A percentile compares a stretch with the other conserved stretches of the same genome.
Conservation (phyloP, 2,113 vertebrate genomes). For the Ciconia maguari region DNA sequence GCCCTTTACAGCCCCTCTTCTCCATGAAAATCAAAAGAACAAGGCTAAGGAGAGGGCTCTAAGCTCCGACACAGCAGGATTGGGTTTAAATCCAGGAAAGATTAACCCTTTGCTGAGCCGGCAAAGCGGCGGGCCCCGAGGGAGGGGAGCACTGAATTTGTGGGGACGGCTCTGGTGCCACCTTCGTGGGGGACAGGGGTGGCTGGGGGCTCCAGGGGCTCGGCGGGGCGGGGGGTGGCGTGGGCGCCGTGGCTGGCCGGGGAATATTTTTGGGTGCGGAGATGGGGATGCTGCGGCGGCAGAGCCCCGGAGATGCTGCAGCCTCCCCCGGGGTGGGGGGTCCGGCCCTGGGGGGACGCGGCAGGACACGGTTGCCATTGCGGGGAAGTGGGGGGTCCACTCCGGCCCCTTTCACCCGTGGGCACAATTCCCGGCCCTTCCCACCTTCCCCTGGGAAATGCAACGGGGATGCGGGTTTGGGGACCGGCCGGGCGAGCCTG, state of each 20-base stretch:
- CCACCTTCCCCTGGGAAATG: neutral
- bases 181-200: neutral
- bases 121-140: neutral
- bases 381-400: neutral
- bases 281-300: neutral
- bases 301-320: neutral
- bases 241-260: neutral
- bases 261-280: neutral
- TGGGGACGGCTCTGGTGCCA: neutral
- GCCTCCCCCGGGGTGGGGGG: neutral
- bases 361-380: neutral
- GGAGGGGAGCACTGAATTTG: neutral
- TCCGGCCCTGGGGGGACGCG: neutral
- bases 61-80: slow-evolving; percentile 62
- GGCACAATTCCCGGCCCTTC: neutral
- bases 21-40: slow-evolving; percentile 63
- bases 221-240: neutral
- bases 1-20: neutral
- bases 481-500: neutral
- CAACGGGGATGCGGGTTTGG: neutral
- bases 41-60: slow-evolving; percentile 57
- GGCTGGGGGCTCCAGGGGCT: neutral
- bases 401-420: neutral
- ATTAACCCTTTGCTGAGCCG: slow-evolving; percentile 57
- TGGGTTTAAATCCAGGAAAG: slow-evolving; percentile 57